phyloP scores from a whole-genome alignment of 2,113 vertebrate genomes.

The Passer domesticus region DNA sequence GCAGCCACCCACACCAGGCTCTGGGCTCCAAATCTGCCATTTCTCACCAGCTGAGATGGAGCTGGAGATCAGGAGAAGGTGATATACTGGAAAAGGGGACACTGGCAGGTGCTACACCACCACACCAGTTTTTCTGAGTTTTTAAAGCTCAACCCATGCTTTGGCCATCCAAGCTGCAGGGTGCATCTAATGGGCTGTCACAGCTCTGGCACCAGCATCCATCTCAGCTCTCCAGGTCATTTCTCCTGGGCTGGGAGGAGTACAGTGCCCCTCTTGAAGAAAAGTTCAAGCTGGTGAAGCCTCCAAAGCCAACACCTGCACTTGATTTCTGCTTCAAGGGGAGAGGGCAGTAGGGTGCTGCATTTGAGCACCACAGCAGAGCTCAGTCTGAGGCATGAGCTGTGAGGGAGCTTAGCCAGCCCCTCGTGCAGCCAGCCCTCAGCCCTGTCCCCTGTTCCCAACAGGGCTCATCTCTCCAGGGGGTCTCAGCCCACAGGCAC shows the following conservation, averaged over 20 bases:
- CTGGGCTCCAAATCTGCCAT: rapidly evolving
- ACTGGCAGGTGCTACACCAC: rapidly evolving
- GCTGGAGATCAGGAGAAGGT: not conserved
- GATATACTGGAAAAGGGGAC: not conserved
- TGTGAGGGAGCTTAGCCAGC: not conserved
- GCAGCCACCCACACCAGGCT: rapidly evolving
- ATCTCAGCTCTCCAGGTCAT: not conserved
- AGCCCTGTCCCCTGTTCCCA: rapidly evolving
- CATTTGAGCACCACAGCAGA: not conserved
- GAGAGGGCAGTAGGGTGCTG: not conserved
- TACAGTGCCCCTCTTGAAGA: not conserved
- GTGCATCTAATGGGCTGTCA: rapidly evolving
- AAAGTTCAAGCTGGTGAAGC: not conserved
- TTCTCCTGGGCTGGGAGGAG: not conserved
- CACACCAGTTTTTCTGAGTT: not conserved
- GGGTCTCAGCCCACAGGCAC: not conserved
- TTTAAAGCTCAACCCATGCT: not conserved
- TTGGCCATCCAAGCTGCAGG: not conserved
- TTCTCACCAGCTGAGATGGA: not conserved
- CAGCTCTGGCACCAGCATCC: not conserved
- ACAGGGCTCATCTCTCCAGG: not conserved
- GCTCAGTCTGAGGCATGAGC: not conserved
- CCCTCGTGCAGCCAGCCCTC: not conserved
- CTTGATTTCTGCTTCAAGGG: not conserved
- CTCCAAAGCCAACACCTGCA: not conserved